Evolutionary conservation across 2,797 vertebrate genomes (phyloP).

Genomic region (Hemitrygon akajei): DNA sequence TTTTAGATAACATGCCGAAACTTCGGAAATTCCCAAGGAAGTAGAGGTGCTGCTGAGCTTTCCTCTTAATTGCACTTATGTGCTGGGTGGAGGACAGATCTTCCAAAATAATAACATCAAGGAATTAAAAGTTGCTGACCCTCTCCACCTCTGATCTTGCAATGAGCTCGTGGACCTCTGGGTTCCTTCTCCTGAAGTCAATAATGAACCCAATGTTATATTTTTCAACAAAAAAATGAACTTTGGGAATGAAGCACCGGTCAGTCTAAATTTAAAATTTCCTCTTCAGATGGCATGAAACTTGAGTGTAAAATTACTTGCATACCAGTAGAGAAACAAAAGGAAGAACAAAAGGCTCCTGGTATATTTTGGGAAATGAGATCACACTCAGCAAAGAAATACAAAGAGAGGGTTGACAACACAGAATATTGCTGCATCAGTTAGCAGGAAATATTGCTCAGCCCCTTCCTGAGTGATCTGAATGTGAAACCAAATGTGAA

Average conservation of each 20-base stretch:
- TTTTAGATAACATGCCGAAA: too few species aligned
- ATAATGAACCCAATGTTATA: background rate
- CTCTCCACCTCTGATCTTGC: too few species aligned
- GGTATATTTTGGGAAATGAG: background rate
- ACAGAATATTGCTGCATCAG: too few species aligned
- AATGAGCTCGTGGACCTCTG: too few species aligned
- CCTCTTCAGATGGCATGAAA: background rate
- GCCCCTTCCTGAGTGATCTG: background rate
- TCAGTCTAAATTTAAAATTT: background rate
- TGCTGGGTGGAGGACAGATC: too few species aligned
- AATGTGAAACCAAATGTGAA: background rate
- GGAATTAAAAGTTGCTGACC: too few species aligned
- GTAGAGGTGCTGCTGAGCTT: too few species aligned
- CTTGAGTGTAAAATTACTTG: background rate
- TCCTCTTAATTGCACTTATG: too few species aligned
- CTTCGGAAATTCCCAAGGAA: too few species aligned
- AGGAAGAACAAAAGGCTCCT: background rate
- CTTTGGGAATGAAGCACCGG: background rate
- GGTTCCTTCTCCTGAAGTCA: too few species aligned
- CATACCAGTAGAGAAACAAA: background rate
- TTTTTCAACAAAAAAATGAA: background rate
- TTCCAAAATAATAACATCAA: too few species aligned
- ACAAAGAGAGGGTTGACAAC: background rate
- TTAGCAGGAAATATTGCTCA: background rate
- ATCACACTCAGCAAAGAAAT: background rate